Percentiles rank a stretch among this genome's conserved stretches.
Conservation (phyloP, 2,113 vertebrate genomes). For the Lates calcarifer region DNA sequence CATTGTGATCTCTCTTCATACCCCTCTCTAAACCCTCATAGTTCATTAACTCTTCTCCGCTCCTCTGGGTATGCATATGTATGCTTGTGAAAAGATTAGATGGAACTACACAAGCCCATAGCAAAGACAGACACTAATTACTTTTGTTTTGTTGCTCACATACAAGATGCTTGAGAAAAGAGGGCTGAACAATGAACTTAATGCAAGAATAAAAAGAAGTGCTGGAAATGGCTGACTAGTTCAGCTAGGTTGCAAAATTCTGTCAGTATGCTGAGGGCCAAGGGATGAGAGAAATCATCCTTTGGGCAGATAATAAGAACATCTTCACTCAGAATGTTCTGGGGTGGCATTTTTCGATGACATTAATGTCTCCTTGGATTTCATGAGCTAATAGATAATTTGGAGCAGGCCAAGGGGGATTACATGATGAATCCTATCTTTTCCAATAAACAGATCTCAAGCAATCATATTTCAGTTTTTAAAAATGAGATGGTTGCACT, state of each 20-base stretch:
- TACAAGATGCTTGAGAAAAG: constrained; percentile 46
- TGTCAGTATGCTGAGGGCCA: constrained; percentile 40
- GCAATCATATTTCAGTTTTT: not conserved
- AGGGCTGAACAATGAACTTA: constrained; percentile 43
- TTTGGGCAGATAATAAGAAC: constrained; percentile 52
- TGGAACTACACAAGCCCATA: constrained; percentile 42
- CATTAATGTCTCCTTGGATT: constrained; percentile 29
- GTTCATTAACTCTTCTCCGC: constrained; percentile 54
- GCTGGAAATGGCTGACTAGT: constrained; percentile 58
- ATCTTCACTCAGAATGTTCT: not conserved
- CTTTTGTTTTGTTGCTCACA: constrained; percentile 67
- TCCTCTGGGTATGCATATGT: constrained; percentile 54
- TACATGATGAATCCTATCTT: not conserved
- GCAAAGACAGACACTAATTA: constrained; percentile 68
- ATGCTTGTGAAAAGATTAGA: constrained; percentile 56
- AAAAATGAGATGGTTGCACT: constrained; percentile 5
- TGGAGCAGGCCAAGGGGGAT: not conserved
- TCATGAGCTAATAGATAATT: constrained; percentile 4
- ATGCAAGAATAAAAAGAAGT: constrained; percentile 26
- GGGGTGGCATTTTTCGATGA: constrained; percentile 14
- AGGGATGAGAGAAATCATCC: constrained; percentile 29
- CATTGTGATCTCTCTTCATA: constrained; percentile 46
- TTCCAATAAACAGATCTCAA: not conserved
- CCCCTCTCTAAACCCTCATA: constrained; percentile 47
- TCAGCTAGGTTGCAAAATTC: constrained; percentile 51